phyloP scores from a whole-genome alignment of 1,140 invertebrate genomes.

The Rhopalosiphum padi region DNA sequence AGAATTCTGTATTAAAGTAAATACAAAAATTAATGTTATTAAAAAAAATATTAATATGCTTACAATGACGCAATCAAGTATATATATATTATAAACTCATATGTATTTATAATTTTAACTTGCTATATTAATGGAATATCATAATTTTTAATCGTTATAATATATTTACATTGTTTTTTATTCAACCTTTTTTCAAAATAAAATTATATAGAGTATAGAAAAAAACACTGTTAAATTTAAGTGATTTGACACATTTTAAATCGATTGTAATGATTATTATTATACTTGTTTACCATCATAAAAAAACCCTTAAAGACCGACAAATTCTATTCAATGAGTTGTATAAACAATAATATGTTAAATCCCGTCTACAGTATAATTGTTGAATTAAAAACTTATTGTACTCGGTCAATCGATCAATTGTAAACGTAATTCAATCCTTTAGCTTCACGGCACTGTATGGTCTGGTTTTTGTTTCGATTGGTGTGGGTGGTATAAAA shows the following conservation, averaged over 20 bases:
- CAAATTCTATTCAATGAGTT: not conserved
- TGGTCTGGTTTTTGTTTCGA: slow-evolving; percentile 81
- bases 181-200: not conserved
- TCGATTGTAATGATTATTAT: not conserved
- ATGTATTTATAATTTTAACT: not conserved
- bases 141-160: no score
- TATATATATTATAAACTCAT: not conserved
- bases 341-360: not conserved
- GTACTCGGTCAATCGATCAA: not conserved
- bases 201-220: not conserved
- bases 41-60: not conserved
- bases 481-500: slow-evolving; percentile 95
- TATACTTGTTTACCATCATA: not conserved
- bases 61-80: not conserved
- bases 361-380: not conserved
- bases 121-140: not conserved
- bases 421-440: not conserved
- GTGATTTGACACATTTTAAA: not conserved
- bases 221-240: not conserved
- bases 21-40: not conserved
- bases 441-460: slow-evolving; percentile 61
- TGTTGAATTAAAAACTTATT: not conserved
- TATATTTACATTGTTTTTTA: not conserved
- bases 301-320: not conserved
- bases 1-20: not conserved